Percentiles rank a stretch among this genome's conserved stretches.
phyloP scores from a whole-genome alignment of 2,797 vertebrate species.

The Betta splendens region DNA sequence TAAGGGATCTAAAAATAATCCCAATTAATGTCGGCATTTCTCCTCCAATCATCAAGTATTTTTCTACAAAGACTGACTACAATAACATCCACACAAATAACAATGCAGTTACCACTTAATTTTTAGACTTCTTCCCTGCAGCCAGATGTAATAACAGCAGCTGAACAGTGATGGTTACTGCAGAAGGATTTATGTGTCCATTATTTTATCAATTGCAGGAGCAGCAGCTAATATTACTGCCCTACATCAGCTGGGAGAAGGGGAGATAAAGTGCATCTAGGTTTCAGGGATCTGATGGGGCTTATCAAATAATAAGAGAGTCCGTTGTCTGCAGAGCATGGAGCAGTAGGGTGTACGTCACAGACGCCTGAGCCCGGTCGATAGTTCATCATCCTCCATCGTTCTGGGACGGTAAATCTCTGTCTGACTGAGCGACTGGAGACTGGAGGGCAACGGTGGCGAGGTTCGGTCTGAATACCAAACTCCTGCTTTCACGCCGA shows the following conservation, averaged over 20 bases:
- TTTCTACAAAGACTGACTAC: no score
- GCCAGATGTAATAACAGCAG: neutral
- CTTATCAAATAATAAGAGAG: constrained; percentile 43
- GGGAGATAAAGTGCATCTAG: constrained; percentile 21
- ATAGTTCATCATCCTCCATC: constrained; percentile 72
- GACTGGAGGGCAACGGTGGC: constrained; percentile 41
- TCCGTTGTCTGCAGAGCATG: constrained; percentile 45
- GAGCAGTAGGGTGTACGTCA: constrained; percentile 40
- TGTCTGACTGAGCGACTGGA: constrained; percentile 40
- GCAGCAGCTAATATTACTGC: constrained; percentile 12
- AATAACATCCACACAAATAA: neutral
- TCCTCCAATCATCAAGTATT: no score
- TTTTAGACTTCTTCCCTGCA: neutral
- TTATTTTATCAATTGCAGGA: constrained; percentile 8
- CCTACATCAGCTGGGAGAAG: constrained; percentile 8
- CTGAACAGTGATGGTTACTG: neutral
- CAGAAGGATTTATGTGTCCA: neutral
- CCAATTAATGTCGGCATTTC: neutral
- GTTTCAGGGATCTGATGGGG: constrained; percentile 38
- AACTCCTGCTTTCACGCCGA: constrained; percentile 1
- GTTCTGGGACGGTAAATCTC: constrained; percentile 56
- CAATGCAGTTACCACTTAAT: neutral
- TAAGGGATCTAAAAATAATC: neutral
- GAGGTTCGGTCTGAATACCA: constrained; percentile 2
- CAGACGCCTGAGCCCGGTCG: constrained; percentile 53